A percentile compares a stretch with the other conserved stretches of the same genome.
Evolutionary conservation across 2,797 vertebrate genomes (phyloP).

Genomic region (Poecilia gillii): DNA sequence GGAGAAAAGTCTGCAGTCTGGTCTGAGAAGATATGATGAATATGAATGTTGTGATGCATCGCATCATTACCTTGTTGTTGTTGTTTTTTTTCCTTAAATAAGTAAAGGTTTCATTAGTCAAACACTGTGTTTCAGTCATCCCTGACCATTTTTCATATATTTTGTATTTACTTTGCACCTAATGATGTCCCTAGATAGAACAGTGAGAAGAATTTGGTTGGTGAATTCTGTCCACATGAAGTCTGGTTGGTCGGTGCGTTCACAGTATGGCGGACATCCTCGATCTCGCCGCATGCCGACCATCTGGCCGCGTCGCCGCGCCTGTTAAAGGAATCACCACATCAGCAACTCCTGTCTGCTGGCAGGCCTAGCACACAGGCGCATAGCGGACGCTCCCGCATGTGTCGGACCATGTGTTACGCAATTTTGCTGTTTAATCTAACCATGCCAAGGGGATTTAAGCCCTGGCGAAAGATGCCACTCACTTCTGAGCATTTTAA

Average conservation of each 20-base stretch:
- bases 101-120: neutral
- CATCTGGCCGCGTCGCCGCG: slow-evolving; percentile 72
- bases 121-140: neutral
- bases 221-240: slow-evolving; percentile 63
- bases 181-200: slow-evolving; percentile 36
- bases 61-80: no score
- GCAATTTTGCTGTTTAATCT: slow-evolving; percentile 70
- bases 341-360: slow-evolving; percentile 51
- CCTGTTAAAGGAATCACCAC: slow-evolving; percentile 9
- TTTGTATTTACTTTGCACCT: neutral
- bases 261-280: slow-evolving; percentile 56
- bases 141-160: neutral
- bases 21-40: slow-evolving; percentile 52
- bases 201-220: slow-evolving; percentile 54
- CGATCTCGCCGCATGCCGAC: slow-evolving; percentile 66
- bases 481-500: slow-evolving; percentile 69
- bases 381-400: slow-evolving; percentile 41
- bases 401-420: slow-evolving; percentile 46
- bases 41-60: neutral
- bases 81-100: neutral
- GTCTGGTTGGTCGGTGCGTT: slow-evolving; percentile 64
- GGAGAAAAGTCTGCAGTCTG: slow-evolving; percentile 51
- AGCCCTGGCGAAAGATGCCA: slow-evolving; percentile 55
- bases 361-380: slow-evolving; percentile 33
- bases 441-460: slow-evolving; percentile 54